phyloP scores from a whole-genome alignment of 2,888 invertebrate species.

The Drosophila algonquin region DNA sequence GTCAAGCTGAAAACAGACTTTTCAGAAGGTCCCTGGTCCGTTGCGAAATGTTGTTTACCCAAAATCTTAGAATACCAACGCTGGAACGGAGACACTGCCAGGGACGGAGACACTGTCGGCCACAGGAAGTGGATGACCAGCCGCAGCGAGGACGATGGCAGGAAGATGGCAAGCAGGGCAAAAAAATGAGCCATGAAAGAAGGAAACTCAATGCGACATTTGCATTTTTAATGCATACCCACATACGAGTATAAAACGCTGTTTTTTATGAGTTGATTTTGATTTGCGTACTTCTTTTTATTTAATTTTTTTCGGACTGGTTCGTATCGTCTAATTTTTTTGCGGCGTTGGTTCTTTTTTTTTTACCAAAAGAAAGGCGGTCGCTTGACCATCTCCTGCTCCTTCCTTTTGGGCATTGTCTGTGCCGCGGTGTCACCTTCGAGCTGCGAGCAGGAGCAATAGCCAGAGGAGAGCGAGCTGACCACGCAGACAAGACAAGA shows the following conservation, averaged over 20 bases:
- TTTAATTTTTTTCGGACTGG: slow-evolving; percentile 54
- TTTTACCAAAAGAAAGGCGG: slow-evolving; percentile 48
- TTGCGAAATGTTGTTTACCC: slow-evolving; percentile 70
- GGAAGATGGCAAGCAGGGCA: slow-evolving; percentile 12
- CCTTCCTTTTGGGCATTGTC: slow-evolving; percentile 55
- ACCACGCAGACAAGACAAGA: slow-evolving; percentile 59
- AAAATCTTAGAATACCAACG: slow-evolving; percentile 70
- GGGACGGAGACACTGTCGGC: background rate
- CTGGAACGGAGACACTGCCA: slow-evolving; percentile 3
- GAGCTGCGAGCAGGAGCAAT: slow-evolving; percentile 49
- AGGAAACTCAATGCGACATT: slow-evolving; percentile 77
- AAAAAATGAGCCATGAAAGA: slow-evolving; percentile 28
- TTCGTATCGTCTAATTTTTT: slow-evolving; percentile 55
- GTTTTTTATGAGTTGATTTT: slow-evolving; percentile 71
- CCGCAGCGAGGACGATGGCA: slow-evolving; percentile 39
- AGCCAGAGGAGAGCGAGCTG: slow-evolving; percentile 37
- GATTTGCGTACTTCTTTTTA: slow-evolving; percentile 52
- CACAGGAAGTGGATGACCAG: slow-evolving; percentile 56
- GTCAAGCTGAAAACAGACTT: slow-evolving; percentile 11
- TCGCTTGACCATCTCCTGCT: slow-evolving; percentile 57
- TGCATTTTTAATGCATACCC: slow-evolving; percentile 82
- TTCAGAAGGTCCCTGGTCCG: slow-evolving; percentile 45
- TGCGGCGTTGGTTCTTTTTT: slow-evolving; percentile 36
- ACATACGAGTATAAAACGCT: slow-evolving; percentile 52
- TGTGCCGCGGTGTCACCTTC: slow-evolving; percentile 80